Conservation (phyloP, 2,888 invertebrate genomes). For the Parnassius orleans region DNA sequence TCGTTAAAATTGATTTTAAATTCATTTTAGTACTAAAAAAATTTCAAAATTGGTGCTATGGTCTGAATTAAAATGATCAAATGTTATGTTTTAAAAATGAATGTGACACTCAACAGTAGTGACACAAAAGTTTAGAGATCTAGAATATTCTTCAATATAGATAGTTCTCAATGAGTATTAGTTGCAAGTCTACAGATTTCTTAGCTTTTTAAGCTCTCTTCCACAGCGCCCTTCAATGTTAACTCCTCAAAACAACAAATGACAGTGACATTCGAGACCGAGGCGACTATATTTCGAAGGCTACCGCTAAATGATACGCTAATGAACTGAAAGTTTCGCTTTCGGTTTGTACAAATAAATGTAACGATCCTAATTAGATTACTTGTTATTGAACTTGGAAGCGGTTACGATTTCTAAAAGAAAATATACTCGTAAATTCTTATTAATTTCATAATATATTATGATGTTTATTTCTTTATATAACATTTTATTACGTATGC, state of each 20-base stretch:
- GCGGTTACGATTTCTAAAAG: slow-evolving; percentile 21
- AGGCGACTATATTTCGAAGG: not conserved
- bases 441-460: not conserved
- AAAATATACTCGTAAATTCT: not conserved
- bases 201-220: not conserved
- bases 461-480: no score
- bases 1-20: slow-evolving; percentile 3
- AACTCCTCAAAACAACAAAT: not conserved
- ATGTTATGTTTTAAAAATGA: not conserved
- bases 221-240: not conserved
- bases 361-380: slow-evolving; percentile 20
- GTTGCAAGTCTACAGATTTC: not conserved
- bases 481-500: no score
- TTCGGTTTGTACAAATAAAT: slow-evolving; percentile 12
- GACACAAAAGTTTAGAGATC: no score
- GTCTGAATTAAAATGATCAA: not conserved
- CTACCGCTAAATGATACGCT: slow-evolving; percentile 11
- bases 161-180: no score
- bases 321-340: slow-evolving; percentile 23
- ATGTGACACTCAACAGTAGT: no score
- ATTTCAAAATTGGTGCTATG: not conserved
- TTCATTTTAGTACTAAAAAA: slow-evolving; percentile 6
- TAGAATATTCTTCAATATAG: no score
- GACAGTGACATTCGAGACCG: slow-evolving; percentile 1
- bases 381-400: slow-evolving; percentile 13